phyloP scores from a whole-genome alignment of 2,888 invertebrate genomes.

The Drosophila testacea region DNA sequence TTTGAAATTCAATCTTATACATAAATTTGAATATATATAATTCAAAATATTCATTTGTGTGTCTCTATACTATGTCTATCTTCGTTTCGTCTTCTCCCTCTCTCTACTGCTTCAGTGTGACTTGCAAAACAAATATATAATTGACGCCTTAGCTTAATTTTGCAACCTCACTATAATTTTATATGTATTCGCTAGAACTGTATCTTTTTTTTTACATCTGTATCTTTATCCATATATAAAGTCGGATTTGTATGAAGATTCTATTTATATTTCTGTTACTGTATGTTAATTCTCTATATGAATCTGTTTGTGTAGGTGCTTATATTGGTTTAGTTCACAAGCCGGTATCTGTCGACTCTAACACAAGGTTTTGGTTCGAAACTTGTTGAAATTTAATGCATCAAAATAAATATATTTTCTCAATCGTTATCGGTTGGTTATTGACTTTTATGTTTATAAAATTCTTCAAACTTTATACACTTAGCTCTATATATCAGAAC shows the following conservation, averaged over 20 bases:
- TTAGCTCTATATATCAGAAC: no score
- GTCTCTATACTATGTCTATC: not conserved
- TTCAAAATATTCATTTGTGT: not conserved
- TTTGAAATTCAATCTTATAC: slow-evolving; percentile 7
- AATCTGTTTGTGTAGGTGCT: not conserved
- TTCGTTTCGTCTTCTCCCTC: not conserved
- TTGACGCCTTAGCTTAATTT: not conserved
- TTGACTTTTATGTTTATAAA: no score
- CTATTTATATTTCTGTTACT: not conserved
- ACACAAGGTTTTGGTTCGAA: no score
- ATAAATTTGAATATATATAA: slow-evolving; percentile 3
- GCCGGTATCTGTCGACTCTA: no score
- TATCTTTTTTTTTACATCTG: not conserved
- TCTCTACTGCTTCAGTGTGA: no score
- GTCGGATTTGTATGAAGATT: not conserved
- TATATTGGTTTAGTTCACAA: no score
- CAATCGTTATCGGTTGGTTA: no score
- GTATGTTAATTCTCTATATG: not conserved
- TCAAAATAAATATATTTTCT: no score
- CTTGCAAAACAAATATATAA: not conserved
- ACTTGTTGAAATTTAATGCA: no score
- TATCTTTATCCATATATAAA: not conserved
- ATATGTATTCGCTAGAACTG: no score
- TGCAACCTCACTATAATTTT: no score
- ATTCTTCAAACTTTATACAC: no score